Conservation (phyloP, 2,888 invertebrate genomes). For the Machimus atricapillus region DNA sequence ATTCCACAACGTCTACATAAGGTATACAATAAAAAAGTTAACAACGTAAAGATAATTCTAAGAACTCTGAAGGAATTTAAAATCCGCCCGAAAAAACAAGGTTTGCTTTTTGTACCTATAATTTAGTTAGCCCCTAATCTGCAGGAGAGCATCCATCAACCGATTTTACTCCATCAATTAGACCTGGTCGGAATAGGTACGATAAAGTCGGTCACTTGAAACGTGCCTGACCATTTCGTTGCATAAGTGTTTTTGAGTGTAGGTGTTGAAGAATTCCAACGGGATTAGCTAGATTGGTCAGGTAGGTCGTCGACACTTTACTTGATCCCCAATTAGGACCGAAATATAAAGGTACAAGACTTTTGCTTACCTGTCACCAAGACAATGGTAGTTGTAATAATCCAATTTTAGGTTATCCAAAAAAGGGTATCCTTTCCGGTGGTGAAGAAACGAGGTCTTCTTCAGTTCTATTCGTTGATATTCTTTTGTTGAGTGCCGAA, state of each 20-base stretch:
- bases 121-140: not conserved
- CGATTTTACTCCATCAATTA: not conserved
- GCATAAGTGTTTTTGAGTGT: not conserved
- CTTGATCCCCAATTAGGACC: not conserved
- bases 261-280: not conserved
- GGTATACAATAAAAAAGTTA: not conserved
- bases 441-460: not conserved
- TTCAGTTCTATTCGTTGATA: not conserved
- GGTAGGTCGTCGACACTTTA: not conserved
- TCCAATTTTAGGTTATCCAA: slow-evolving; percentile 29
- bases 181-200: not conserved
- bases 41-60: not conserved
- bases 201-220: slow-evolving; percentile 3
- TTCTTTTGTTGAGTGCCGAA: not conserved
- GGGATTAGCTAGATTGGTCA: not conserved
- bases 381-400: not conserved
- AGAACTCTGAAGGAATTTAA: not conserved
- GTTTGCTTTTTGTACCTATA: not conserved
- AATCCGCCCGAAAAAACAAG: not conserved
- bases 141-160: not conserved
- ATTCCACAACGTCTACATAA: not conserved
- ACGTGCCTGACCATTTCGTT: not conserved
- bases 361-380: slow-evolving; percentile 5
- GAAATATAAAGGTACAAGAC: not conserved
- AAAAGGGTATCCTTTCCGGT: not conserved